Percentiles rank a stretch among this genome's conserved stretches.
Conservation (phyloP, 23 tunicate species). For the Ciona savignyi region DNA sequence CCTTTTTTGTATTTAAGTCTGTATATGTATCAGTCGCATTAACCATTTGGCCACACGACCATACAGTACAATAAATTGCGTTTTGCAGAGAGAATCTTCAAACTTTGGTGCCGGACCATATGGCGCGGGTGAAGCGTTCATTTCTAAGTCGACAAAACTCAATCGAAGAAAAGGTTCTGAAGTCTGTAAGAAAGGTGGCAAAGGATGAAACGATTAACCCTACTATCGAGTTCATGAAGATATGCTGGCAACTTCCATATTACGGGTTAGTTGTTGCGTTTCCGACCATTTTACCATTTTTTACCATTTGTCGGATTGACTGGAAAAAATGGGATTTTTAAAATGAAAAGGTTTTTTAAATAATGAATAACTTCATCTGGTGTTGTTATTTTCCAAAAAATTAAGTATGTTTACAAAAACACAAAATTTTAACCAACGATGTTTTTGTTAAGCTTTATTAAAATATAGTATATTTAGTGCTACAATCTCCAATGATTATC, state of each 20-base stretch:
- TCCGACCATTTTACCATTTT: not conserved
- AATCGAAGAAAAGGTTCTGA: constrained; percentile 51
- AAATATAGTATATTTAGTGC: no score
- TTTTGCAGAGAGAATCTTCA: constrained; percentile 51
- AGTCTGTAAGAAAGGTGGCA: constrained; percentile 24
- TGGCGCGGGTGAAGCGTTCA: constrained; percentile 19
- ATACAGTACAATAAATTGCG: no score
- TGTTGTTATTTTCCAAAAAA: not conserved
- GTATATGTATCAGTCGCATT: no score
- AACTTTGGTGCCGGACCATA: constrained; percentile 54
- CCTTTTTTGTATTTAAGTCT: no score
- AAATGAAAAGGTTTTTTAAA: not conserved
- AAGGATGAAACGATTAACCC: constrained; percentile 30
- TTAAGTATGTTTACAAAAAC: not conserved
- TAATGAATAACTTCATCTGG: not conserved
- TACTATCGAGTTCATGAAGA: constrained; percentile 71
- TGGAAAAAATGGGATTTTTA: no score
- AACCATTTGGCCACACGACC: no score
- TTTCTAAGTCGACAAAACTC: constrained; percentile 66
- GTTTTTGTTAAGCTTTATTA: not conserved
- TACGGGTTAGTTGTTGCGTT: constrained; percentile 51
- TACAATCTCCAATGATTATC: no score
- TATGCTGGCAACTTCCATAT: constrained; percentile 91
- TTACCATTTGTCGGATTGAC: no score
- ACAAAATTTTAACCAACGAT: not conserved